Base-by-base conservation (phyloP, 2,888 invertebrate species). In the Pseudanteris insignis region DNA sequence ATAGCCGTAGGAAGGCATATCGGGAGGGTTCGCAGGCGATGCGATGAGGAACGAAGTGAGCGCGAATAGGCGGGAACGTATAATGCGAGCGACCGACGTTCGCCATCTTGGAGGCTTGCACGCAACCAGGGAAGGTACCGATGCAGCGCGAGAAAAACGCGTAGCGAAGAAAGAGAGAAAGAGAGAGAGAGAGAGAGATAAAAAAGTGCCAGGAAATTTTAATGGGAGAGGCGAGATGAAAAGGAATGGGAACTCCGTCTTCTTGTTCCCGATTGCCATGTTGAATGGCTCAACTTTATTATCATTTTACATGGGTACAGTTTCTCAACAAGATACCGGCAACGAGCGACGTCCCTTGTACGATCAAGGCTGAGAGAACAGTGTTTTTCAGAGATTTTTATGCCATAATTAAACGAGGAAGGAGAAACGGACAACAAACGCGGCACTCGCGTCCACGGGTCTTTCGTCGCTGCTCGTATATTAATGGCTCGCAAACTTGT, bases 1-100 rank as follows among this genome's bases (percentile, higher is more conserved):
- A 79, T 78, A 73, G 74, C 70, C 70, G 70, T 70, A 71, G 68
- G 61, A 61, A 55, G 54, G 54, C 41, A 60, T n/a, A 7, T 59
- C 58, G 41, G 67, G 68, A 70, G 69, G 69, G 70, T 70, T 5
- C 69, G 69, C 67, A 63, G 64, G 70, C 59, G 64, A 61, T 46
- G 64, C 48, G 40, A 61, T 37, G 58, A 65, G 55, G 41, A 53
- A 53, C 38, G 61, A 43, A 28, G 48, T 33, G 55, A 44, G 44
- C 51, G 41, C 53, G 58, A 40, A 61, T 57, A 55, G 47, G 55
- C 44, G 38, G 58, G 46, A 41, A 43, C 44, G 38, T 48, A 50
- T 53, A 57, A 58, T 47, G 47, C 47, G 40, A 53, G 40, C 48
- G 41, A 37, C 41, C 32, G 47, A 0, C 28, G 43, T 33, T 33